Evolutionary conservation across 2,797 vertebrate species (phyloP).

Genomic region (Melanotaenia parkinsoni): DNA sequence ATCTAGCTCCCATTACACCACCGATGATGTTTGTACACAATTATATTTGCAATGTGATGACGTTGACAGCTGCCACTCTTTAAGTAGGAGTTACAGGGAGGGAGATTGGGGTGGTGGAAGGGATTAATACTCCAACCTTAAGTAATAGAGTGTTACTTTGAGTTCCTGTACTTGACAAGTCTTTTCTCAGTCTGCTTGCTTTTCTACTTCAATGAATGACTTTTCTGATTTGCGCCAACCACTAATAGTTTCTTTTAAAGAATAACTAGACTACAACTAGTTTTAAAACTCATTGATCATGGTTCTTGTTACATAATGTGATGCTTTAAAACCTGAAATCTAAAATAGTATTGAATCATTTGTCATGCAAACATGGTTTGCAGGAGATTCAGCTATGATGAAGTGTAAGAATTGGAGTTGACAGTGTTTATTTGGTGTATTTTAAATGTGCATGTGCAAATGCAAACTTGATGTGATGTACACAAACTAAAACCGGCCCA

Average conservation of each 20-base stretch:
- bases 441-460: slow-evolving; percentile 9
- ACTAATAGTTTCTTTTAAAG: not conserved
- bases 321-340: no score
- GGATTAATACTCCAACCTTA: not conserved
- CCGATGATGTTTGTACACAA: not conserved
- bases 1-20: not conserved
- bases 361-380: slow-evolving; percentile 3
- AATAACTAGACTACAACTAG: not conserved
- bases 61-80: not conserved
- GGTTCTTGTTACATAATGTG: no score
- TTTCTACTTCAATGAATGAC: not conserved
- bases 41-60: not conserved
- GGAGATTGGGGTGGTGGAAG: not conserved
- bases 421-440: not conserved
- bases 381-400: slow-evolving; percentile 3
- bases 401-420: slow-evolving; percentile 1
- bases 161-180: not conserved
- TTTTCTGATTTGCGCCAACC: not conserved
- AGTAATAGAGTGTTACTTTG: not conserved
- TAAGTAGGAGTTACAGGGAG: not conserved
- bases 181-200: not conserved
- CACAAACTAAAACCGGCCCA: slow-evolving; percentile 43
- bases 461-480: not conserved
- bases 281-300: not conserved
- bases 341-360: slow-evolving; percentile 4